A percentile compares a stretch with the other conserved stretches of the same genome.
These are phyloP conservation scores for Procavia capensis DNA, from an alignment of 2,113 vertebrate species.

Conservation along the genomic window DNA sequence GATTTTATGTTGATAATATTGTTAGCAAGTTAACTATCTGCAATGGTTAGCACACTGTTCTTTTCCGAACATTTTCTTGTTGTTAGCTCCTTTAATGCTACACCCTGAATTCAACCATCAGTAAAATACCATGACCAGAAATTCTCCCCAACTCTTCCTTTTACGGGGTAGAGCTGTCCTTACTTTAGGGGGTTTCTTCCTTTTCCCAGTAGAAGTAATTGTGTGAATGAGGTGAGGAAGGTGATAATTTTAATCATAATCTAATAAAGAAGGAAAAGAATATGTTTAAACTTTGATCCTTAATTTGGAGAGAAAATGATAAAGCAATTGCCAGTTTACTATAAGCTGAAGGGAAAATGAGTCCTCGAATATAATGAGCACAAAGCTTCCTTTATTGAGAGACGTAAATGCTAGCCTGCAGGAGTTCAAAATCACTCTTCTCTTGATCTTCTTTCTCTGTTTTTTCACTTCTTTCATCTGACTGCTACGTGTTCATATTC, in stretches of 20 bases:
- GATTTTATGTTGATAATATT: neutral
- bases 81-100: neutral
- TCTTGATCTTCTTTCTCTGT: constrained; percentile 67
- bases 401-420: constrained; percentile 65
- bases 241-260: constrained; percentile 71
- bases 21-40: neutral
- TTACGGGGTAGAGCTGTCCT: constrained; percentile 51
- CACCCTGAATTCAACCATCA: constrained; percentile 4
- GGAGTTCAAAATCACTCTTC: constrained; percentile 40
- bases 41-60: constrained; percentile 22
- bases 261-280: constrained; percentile 66
- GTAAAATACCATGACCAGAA: neutral
- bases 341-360: constrained; percentile 64
- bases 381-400: constrained; percentile 60
- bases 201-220: neutral
- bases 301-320: constrained; percentile 66
- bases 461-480: constrained; percentile 71
- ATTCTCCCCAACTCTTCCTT: constrained; percentile 21
- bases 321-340: constrained; percentile 67
- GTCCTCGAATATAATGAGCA: constrained; percentile 32
- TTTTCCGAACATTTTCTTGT: constrained; percentile 10
- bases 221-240: constrained; percentile 59
- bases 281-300: constrained; percentile 73
- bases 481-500: constrained; percentile 67
- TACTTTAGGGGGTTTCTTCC: neutral